Base-by-base conservation (phyloP, 1,140 invertebrate species). In the Acromyrmex heyeri region DNA sequence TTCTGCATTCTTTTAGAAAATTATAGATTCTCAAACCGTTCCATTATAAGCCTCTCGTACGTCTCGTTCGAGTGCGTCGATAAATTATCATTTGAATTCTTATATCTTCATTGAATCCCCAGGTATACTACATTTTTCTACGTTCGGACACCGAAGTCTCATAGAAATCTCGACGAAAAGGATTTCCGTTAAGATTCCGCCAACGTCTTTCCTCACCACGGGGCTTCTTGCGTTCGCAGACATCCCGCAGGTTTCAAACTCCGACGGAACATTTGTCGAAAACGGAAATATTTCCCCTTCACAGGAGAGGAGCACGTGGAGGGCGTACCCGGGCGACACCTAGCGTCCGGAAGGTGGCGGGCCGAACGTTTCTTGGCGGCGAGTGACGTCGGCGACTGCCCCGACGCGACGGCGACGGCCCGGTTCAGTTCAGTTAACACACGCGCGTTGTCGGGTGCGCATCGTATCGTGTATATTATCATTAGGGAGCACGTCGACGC, bases 381-480 rank as follows among this genome's bases (percentile, higher is more conserved):
- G 76, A 44, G 38, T 44, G 38, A 21, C 59, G 76, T 27, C 44
- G 59, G 48, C 44, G 59, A 14, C 34, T 10, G 38, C 2, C 38
- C 8, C 10, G 38, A 21, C 59, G 76, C 38, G 59, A 3, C 59
- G 38, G 14, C 34, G 27, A 1, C 61, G 27, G 76, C 14, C 7
- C 62, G 24, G 14, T n/a, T 18, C 30, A 1, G 65, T 16, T 95
- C 92, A 95, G 95, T 95, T 91, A 90, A 93, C 92, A 92, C 90
- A 90, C 92, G 91, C 93, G 90, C 94, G 92, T 90, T 85, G 92
- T 72, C 53, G 85, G 78, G 92, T 85, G 82, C 85, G 87, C 81
- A 10, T 73, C 5, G 57, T 18, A 7, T 16, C 61, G 61, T 3
- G 21, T 62, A 1, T 62, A 2, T 27, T 12, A 1, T 50, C 8